phyloP scores from a whole-genome alignment of 2,888 invertebrate genomes.

The Metacarcinus magister region DNA sequence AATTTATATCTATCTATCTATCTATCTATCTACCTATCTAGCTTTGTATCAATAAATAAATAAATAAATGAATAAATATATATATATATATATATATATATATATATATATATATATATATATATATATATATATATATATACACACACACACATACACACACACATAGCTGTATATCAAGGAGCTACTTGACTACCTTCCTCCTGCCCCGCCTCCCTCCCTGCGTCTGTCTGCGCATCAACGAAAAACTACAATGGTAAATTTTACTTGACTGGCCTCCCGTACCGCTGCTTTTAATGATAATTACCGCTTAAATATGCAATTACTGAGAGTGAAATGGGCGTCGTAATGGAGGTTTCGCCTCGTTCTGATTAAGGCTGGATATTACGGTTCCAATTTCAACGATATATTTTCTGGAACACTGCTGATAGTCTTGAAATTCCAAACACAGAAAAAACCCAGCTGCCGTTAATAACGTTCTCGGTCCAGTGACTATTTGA shows the following conservation, averaged over 20 bases:
- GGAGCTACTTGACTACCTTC: background rate
- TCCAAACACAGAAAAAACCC: background rate
- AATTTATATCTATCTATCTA: no score
- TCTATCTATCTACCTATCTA: no score
- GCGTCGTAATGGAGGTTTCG: background rate
- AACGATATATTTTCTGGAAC: background rate
- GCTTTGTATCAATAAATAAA: no score
- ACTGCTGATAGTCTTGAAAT: background rate
- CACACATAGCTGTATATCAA: no score
- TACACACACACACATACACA: background rate
- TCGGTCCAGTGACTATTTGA: background rate
- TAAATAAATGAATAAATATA: no score
- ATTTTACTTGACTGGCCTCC: background rate
- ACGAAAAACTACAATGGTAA: background rate
- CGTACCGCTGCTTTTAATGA: background rate
- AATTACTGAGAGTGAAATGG: background rate
- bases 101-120: no score
- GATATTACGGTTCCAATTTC: background rate
- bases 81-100: no score
- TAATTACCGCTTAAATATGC: conserved; percentile 49
- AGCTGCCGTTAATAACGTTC: background rate
- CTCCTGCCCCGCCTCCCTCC: background rate
- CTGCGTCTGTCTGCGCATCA: background rate
- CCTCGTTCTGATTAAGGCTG: conserved; percentile 35
- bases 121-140: no score